phyloP scores from a whole-genome alignment of 2,113 vertebrate genomes.

The Phodopus roborovskii region DNA sequence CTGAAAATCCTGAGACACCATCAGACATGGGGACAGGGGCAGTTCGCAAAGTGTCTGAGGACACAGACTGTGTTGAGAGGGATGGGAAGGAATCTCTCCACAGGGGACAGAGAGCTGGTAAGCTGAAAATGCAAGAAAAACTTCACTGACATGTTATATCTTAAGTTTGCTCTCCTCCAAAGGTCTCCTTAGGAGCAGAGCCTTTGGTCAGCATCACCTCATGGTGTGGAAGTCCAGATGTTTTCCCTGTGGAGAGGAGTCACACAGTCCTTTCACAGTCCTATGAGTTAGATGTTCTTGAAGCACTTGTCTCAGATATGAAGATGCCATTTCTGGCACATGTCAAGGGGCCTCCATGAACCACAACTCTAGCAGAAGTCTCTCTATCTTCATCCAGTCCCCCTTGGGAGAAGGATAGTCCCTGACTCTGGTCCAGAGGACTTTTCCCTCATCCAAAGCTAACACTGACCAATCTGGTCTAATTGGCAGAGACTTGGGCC shows the following conservation, averaged over 20 bases:
- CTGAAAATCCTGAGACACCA: background rate
- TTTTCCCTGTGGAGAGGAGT: background rate
- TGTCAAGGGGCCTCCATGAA: too few species aligned
- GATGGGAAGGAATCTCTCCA: background rate
- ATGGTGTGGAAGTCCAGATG: background rate
- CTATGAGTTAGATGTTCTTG: background rate
- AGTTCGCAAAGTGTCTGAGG: background rate
- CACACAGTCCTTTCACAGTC: too few species aligned
- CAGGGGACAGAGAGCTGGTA: background rate
- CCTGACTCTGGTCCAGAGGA: background rate
- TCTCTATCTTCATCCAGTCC: background rate
- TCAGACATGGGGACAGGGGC: background rate
- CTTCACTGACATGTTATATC: rapidly evolving
- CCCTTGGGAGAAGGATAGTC: background rate
- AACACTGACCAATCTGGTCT: background rate
- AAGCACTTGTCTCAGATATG: background rate
- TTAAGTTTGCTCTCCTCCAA: background rate
- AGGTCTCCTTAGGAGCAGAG: background rate
- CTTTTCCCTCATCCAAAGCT: background rate
- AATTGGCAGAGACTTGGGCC: background rate
- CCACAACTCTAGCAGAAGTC: background rate
- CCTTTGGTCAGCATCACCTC: background rate
- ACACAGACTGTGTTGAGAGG: background rate
- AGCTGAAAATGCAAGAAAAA: background rate
- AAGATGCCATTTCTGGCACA: background rate